These are phyloP conservation scores for Plebejus argus DNA, from an alignment of 2,888 invertebrate species.

Conservation along the genomic window DNA sequence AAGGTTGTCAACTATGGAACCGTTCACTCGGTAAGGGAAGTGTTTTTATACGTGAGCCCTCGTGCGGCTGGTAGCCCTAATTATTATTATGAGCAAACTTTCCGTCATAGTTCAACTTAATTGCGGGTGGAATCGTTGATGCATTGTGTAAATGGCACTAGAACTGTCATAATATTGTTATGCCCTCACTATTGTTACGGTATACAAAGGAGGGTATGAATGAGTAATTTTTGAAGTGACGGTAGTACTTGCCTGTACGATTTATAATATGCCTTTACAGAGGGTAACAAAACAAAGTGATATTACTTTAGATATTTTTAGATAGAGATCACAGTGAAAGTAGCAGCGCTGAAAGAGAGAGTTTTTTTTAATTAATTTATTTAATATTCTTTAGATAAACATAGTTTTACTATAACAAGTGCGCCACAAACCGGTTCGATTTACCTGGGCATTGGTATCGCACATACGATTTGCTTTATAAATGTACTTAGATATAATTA, in stretches of 20 bases:
- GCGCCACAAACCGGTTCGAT: no score
- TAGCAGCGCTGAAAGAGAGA: no score
- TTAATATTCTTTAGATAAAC: no score
- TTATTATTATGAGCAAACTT: constrained; percentile 19
- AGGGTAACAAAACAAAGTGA: no score
- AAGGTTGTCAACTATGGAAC: not conserved
- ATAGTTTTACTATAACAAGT: no score
- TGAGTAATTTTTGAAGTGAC: not conserved
- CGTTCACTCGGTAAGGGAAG: not conserved
- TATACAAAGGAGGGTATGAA: not conserved
- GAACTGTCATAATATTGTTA: constrained; percentile 1
- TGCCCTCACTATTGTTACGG: not conserved
- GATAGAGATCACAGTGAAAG: no score
- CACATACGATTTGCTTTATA: no score
- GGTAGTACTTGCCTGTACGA: not conserved
- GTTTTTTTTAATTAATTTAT: no score
- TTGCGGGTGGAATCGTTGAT: not conserved
- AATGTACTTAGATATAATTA: no score
- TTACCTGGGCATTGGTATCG: no score
- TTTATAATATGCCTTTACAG: no score
- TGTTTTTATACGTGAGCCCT: not conserved
- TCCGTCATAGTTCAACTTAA: not conserved
- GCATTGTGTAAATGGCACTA: constrained; percentile 11
- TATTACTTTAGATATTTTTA: no score
- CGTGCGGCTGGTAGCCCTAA: not conserved